phyloP scores from a whole-genome alignment of 2,113 vertebrate genomes.

The Poicephalus meyeri region DNA sequence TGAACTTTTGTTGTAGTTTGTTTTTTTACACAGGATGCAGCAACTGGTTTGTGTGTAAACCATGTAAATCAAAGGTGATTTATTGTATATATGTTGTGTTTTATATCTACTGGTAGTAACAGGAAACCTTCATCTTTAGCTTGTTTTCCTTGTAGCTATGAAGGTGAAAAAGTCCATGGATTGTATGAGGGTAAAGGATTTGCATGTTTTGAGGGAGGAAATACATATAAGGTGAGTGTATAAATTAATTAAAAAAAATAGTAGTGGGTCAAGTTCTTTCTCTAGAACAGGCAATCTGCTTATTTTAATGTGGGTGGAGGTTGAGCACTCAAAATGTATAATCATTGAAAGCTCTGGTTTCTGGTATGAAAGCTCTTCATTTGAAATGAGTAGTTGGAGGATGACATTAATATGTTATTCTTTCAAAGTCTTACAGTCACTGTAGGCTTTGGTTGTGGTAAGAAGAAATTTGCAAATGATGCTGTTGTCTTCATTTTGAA shows the following conservation, averaged over 20 bases:
- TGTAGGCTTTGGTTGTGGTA: background rate
- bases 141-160: slow-evolving; percentile 76
- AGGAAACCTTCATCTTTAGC: background rate
- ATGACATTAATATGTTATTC: background rate
- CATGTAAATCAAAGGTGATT: background rate
- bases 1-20: background rate
- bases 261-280: background rate
- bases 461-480: background rate
- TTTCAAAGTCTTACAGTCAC: background rate
- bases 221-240: slow-evolving; percentile 80
- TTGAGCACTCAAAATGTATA: background rate
- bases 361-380: background rate
- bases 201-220: slow-evolving; percentile 82
- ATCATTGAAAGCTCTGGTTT: background rate
- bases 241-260: background rate
- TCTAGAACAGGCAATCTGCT: background rate
- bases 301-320: background rate
- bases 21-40: background rate
- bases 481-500: slow-evolving; percentile 44
- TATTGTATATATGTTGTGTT: background rate
- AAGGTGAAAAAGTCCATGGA: slow-evolving; percentile 76
- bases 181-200: slow-evolving; percentile 83
- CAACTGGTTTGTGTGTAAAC: background rate
- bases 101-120: background rate
- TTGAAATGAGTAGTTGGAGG: background rate